Base-by-base conservation (phyloP, 2,113 vertebrate genomes). In the Glaucomys volans region DNA sequence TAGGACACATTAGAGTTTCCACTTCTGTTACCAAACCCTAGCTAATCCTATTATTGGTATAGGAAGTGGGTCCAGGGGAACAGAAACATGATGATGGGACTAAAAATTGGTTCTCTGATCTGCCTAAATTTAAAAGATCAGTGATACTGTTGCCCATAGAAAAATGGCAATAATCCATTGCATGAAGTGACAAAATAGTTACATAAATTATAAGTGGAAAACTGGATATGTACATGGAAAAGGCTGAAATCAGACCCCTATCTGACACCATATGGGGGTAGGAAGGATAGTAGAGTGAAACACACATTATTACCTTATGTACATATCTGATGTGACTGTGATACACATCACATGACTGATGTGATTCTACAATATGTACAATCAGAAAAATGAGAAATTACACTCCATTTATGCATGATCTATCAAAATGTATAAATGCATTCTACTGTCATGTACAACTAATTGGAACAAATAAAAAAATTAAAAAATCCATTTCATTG, bases 61-160 rank as follows among this genome's bases (percentile, higher is more conserved):
- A 24, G 20, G 32, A 69, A 92, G 18, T 76, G 40, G 32, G 26
- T 81, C 28, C 16, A 64, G 59, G 4, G 30, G 30, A 91, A 84
- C 37, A 59, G 54, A 79, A 81, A 88, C 6, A 24, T 57, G 44
- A 74, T 22, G 3, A 79, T 74, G 35, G 47, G 14, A 71, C 57
- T 76, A 24, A 44, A 11, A 80, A 85, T 8, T 81, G 8, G 44
- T 89, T 94, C 50, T 90, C 75, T 62, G 4, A 72, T 47, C 35
- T 94, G 62, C 54, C 52, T 88, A 87, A 72, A 91, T 90, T 35
- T 94, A 42, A 71, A 81, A 26, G 7, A 59, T 87, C 37, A 54
- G 52, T 79, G 37, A 84, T 7, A 50, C 8, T 17, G 8, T 42
- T 74, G 18, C 17, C 35, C 74, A 44, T 50, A 79, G 30, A 44